A percentile compares a stretch with the other conserved stretches of the same genome.
These are phyloP conservation scores for Cichlasoma orientale DNA, from an alignment of 2,797 vertebrate genomes.

Conservation along the genomic window DNA sequence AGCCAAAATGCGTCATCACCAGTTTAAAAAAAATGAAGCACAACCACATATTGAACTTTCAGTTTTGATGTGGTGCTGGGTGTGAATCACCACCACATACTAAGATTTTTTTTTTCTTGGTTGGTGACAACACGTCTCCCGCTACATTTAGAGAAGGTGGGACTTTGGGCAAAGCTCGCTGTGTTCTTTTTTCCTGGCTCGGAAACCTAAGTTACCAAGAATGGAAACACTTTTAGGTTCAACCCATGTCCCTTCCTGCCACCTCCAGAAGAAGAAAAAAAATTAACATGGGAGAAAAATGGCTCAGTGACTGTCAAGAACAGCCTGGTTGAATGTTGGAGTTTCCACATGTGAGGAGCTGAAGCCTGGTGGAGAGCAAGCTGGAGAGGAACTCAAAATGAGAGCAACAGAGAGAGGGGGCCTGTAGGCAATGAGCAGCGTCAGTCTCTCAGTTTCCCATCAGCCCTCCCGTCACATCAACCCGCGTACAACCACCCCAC, in stretches of 20 bases:
- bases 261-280: not conserved
- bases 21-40: conserved; percentile 32
- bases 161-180: conserved; percentile 8
- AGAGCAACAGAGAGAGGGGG: conserved; percentile 49
- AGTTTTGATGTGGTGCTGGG: conserved; percentile 32
- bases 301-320: conserved; percentile 26
- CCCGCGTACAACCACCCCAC: conserved; percentile 51
- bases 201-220: conserved; percentile 12
- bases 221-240: conserved; percentile 28
- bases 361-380: conserved; percentile 50
- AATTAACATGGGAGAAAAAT: conserved; percentile 10
- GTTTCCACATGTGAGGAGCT: conserved; percentile 65
- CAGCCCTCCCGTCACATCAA: conserved; percentile 69
- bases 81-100: conserved; percentile 18
- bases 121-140: conserved; percentile 16
- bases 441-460: conserved; percentile 74
- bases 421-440: conserved; percentile 71
- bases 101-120: not conserved
- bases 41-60: conserved; percentile 22
- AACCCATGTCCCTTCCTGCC: not conserved
- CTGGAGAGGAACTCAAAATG: conserved; percentile 66
- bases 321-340: conserved; percentile 40
- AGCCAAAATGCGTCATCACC: conserved; percentile 38
- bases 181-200: conserved; percentile 40
- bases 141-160: conserved; percentile 26